Conservation (phyloP, 2,113 vertebrate genomes). For the Leuciscus idus region DNA sequence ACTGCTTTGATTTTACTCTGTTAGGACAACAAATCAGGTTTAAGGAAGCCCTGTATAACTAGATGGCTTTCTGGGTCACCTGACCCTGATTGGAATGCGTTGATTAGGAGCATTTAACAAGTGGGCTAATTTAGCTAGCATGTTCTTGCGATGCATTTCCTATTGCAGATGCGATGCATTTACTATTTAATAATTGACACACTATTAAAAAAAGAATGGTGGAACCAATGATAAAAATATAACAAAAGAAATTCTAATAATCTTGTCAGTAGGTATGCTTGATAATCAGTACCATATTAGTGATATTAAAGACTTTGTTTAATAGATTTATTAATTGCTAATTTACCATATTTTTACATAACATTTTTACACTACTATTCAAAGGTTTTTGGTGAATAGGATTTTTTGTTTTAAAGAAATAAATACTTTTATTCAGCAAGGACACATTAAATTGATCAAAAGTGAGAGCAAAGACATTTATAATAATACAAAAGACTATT, state of each 20-base stretch:
- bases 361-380: not conserved
- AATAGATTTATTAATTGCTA: not conserved
- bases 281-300: not conserved
- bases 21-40: not conserved
- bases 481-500: not conserved
- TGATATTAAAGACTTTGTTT: not conserved
- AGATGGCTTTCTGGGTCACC: not conserved
- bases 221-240: not conserved
- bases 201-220: not conserved
- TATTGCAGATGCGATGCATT: no score
- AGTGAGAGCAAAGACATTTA: not conserved
- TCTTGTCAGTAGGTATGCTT: not conserved
- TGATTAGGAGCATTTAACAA: not conserved
- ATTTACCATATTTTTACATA: not conserved
- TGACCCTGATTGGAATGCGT: not conserved
- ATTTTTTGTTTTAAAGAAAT: not conserved
- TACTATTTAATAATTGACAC: not conserved
- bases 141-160: not conserved
- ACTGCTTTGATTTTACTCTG: not conserved
- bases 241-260: not conserved
- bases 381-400: not conserved
- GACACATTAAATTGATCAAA: not conserved
- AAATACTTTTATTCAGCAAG: not conserved
- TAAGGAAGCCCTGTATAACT: constrained; percentile 3
- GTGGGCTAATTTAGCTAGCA: not conserved